Evolutionary conservation across 2,888 invertebrate genomes (phyloP).

Genomic region (Stegana nigrithorax): DNA sequence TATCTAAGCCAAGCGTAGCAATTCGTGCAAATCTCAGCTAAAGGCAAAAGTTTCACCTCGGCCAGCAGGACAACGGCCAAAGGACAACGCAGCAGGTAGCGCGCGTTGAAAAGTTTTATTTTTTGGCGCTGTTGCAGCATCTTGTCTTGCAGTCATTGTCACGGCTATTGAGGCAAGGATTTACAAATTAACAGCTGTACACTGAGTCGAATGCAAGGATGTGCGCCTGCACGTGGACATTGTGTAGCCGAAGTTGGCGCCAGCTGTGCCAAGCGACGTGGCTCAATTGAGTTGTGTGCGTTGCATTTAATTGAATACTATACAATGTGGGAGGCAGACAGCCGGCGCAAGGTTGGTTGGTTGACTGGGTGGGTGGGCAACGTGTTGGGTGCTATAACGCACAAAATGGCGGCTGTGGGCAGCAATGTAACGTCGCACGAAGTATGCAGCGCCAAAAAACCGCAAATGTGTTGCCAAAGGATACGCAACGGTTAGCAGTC

Average conservation of each 20-base stretch:
- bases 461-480: too few species aligned
- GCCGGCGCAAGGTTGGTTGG: too few species aligned
- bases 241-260: background rate
- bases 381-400: too few species aligned
- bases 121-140: slow-evolving; percentile 33
- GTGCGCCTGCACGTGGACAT: background rate
- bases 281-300: slow-evolving; percentile 6
- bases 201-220: slow-evolving; percentile 21
- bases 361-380: too few species aligned
- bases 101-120: background rate
- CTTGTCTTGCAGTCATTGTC: slow-evolving; percentile 48
- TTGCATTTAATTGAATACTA: slow-evolving; percentile 6
- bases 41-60: background rate
- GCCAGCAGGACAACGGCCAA: background rate
- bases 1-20: slow-evolving; percentile 19
- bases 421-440: too few species aligned
- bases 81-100: background rate
- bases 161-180: slow-evolving; percentile 54
- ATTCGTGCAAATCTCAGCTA: background rate
- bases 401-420: too few species aligned
- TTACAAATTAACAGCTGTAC: slow-evolving; percentile 55
- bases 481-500: too few species aligned
- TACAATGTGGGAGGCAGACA: too few species aligned
- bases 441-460: too few species aligned
- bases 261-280: background rate